These are phyloP conservation scores for Argyrosomus japonicus DNA, from an alignment of 2,113 vertebrate species.

Conservation along the genomic window DNA sequence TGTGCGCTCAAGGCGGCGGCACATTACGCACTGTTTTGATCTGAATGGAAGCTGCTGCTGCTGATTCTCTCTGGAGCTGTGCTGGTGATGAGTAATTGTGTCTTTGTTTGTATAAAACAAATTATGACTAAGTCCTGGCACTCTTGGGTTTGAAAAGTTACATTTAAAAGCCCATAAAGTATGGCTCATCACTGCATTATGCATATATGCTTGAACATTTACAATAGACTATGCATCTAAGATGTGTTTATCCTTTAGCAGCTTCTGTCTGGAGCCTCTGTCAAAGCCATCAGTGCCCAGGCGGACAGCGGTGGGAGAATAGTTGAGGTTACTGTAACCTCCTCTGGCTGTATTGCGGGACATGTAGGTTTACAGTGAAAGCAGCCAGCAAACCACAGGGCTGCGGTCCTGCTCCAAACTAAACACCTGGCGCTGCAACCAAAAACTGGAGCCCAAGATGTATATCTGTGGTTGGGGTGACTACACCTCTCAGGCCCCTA, in stretches of 20 bases:
- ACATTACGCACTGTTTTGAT: constrained; percentile 39
- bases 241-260: neutral
- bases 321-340: constrained; percentile 44
- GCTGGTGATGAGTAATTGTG: constrained; percentile 4
- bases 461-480: constrained; percentile 52
- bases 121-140: neutral
- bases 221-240: too few species aligned
- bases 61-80: constrained; percentile 23
- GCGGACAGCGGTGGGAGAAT: constrained; percentile 31
- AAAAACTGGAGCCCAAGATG: constrained; percentile 34
- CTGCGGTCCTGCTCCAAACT: constrained; percentile 56
- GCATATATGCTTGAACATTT: neutral
- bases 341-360: constrained; percentile 23
- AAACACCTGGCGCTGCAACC: constrained; percentile 72
- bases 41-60: constrained; percentile 22
- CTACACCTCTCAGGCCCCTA: constrained; percentile 44
- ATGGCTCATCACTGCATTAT: neutral
- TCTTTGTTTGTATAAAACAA: neutral
- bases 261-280: constrained; percentile 10
- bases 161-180: neutral
- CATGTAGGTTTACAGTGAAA: constrained; percentile 63
- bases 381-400: constrained; percentile 59
- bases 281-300: constrained; percentile 21
- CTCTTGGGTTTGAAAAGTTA: neutral
- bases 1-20: constrained; percentile 41